Percentiles rank a stretch among this genome's conserved stretches.
These are phyloP conservation scores for Dicyrtomina minuta DNA, from an alignment of 2,888 invertebrate genomes.

Conservation along the genomic window DNA sequence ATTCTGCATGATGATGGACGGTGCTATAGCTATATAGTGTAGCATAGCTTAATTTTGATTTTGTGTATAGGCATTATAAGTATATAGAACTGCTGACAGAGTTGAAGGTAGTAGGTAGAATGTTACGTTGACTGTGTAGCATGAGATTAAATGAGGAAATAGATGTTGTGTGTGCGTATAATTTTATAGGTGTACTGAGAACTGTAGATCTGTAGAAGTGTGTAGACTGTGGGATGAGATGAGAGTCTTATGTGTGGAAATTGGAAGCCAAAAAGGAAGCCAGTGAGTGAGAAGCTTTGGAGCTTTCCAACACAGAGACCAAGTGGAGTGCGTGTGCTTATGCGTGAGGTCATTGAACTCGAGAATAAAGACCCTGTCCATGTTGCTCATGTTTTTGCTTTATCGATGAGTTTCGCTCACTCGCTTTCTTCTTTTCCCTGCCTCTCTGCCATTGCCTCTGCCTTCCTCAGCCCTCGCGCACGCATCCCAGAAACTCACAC, in stretches of 20 bases:
- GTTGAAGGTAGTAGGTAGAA: too few species aligned
- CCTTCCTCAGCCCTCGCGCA: not conserved
- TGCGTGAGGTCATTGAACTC: conserved; percentile 33
- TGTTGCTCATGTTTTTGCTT: conserved; percentile 11
- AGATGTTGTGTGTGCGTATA: conserved; percentile 7
- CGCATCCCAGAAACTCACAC: not conserved
- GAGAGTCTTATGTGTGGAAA: too few species aligned
- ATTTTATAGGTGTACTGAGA: not conserved
- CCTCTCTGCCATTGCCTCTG: not conserved
- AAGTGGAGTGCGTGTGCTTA: conserved; percentile 31
- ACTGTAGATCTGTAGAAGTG: not conserved
- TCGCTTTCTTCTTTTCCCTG: conserved; percentile 18
- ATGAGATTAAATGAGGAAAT: conserved; percentile 1
- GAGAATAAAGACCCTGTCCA: conserved; percentile 29
- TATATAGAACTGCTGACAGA: too few species aligned
- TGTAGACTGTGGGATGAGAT: not conserved
- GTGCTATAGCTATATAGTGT: too few species aligned
- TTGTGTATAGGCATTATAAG: too few species aligned
- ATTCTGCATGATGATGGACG: too few species aligned
- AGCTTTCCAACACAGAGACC: not conserved
- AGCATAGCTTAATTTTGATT: too few species aligned
- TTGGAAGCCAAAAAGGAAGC: conserved; percentile 10
- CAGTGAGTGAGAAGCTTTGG: not conserved
- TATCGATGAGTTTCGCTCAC: conserved; percentile 30
- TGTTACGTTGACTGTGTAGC: too few species aligned